Base-by-base conservation (phyloP, 2,113 vertebrate species). In the Psilopogon haemacephalus region DNA sequence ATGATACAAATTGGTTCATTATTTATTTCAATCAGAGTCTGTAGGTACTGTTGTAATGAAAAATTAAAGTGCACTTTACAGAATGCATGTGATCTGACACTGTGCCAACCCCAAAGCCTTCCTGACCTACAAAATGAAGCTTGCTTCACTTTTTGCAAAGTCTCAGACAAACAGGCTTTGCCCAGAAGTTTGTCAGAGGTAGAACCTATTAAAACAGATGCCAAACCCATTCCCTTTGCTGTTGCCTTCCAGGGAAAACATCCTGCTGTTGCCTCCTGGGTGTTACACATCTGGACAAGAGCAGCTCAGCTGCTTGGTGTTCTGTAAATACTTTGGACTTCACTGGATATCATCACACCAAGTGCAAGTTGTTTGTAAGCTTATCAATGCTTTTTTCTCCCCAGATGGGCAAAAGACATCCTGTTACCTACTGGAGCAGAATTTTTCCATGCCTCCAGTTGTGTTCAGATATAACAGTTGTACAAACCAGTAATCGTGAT, bases 11-110 rank as follows among this genome's bases (percentile, higher is more conserved):
- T 89, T 56, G 72, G 60, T 96, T 95, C 85, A 93, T 92, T 92
- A 94, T 96, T 96, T 96, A 95, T 96, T 96, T 88, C 93, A 92
- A 33, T 94, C 91, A 80, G 77, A 91, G 71, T 50, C 60, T 74
- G 37, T 88, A 83, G 89, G 68, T 94, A 64, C 71, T 92, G 72
- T 88, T 88, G 59, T 33, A 94, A 95, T 96, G 87, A 95, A 95
- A 96, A 94, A 92, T 93, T 94, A 72, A 96, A 95, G 69, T 1
- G 6, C 75, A 50, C 72, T 95, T 85, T 89, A 56, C 64, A 88
- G 89, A 77, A 77, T 77, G 16, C 24, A 20, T 55, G 63, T 33
- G 71, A 94, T 35, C 82, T 92, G 94, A 93, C 64, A 77, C 64
- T 11, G 37, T 1, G 52, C 69, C 93, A 86, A 26, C 59, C 85